phyloP scores from a whole-genome alignment of 1,140 invertebrate species.

The Akabosia matsudoensis region DNA sequence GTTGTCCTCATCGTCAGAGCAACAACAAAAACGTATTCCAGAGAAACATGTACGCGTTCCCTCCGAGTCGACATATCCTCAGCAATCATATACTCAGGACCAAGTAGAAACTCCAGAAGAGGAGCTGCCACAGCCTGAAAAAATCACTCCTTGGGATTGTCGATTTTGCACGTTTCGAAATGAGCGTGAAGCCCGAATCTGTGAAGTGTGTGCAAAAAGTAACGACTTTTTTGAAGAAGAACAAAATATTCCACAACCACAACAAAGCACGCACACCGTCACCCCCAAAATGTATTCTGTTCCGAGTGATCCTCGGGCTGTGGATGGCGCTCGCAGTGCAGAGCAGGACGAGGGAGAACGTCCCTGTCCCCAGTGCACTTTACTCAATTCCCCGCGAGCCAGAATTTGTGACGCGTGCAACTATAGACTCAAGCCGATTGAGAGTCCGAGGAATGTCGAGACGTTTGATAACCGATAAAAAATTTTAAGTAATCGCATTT shows the following conservation, averaged over 20 bases:
- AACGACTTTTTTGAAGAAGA: conserved; percentile 38
- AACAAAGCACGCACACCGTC: not conserved
- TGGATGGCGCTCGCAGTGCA: not conserved
- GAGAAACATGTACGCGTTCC: no score
- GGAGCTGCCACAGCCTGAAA: not conserved
- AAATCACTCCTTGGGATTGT: conserved; percentile 29
- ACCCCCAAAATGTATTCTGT: not conserved
- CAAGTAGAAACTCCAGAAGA: not conserved
- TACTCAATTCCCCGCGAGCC: not conserved
- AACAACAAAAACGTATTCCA: no score
- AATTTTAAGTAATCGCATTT: not conserved
- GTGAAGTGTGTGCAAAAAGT: conserved; percentile 40
- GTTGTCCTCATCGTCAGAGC: not conserved
- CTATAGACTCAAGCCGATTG: not conserved
- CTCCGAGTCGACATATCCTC: not conserved
- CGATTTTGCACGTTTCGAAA: conserved; percentile 36
- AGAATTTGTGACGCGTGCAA: conserved; percentile 4
- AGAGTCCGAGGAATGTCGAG: not conserved
- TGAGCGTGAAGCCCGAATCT: conserved; percentile 24
- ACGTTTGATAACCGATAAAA: not conserved
- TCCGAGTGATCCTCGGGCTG: not conserved
- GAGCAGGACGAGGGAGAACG: not conserved
- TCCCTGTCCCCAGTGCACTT: conserved; percentile 4
- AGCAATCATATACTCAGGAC: not conserved
- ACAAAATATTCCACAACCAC: not conserved